phyloP scores from a whole-genome alignment of 2,888 invertebrate genomes.

The Belgica antarctica region DNA sequence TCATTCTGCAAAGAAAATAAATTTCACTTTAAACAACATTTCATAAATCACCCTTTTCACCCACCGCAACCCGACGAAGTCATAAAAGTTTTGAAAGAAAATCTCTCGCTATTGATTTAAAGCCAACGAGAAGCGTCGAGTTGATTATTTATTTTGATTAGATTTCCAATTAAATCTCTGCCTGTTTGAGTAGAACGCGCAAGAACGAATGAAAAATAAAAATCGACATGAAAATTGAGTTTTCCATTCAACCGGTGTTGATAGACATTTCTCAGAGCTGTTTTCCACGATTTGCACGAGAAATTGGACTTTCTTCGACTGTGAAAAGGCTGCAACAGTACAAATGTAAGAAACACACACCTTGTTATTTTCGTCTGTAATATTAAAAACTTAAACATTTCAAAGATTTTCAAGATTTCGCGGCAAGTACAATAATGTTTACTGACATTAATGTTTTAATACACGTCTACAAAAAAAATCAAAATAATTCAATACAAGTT shows the following conservation, averaged over 20 bases:
- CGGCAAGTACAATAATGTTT: too few relatives aligned
- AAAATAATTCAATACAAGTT: too few relatives aligned
- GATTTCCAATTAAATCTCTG: constrained; percentile 31
- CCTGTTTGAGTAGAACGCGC: constrained; percentile 1
- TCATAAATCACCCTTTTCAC: constrained; percentile 2
- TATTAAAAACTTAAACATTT: too few relatives aligned
- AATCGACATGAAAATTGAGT: constrained; percentile 38
- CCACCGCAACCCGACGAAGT: neutral
- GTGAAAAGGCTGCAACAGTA: neutral
- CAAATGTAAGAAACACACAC: too few relatives aligned
- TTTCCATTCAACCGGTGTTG: constrained; percentile 11
- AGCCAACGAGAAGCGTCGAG: neutral
- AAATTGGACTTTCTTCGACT: too few relatives aligned
- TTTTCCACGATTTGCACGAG: constrained; percentile 18
- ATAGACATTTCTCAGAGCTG: constrained; percentile 39
- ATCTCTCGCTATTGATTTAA: constrained; percentile 13
- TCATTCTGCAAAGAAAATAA: constrained; percentile 12
- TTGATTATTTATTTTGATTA: constrained; percentile 43
- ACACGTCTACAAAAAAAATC: too few relatives aligned
- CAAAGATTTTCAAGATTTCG: too few relatives aligned
- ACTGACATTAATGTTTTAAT: too few relatives aligned
- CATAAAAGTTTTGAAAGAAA: neutral
- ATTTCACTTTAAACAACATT: constrained; percentile 27
- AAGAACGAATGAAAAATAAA: constrained; percentile 8
- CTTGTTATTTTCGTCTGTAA: too few relatives aligned